A percentile compares a stretch with the other conserved stretches of the same genome.
phyloP scores from a whole-genome alignment of 1,140 invertebrate species.

The Centruroides sculpturatus region DNA sequence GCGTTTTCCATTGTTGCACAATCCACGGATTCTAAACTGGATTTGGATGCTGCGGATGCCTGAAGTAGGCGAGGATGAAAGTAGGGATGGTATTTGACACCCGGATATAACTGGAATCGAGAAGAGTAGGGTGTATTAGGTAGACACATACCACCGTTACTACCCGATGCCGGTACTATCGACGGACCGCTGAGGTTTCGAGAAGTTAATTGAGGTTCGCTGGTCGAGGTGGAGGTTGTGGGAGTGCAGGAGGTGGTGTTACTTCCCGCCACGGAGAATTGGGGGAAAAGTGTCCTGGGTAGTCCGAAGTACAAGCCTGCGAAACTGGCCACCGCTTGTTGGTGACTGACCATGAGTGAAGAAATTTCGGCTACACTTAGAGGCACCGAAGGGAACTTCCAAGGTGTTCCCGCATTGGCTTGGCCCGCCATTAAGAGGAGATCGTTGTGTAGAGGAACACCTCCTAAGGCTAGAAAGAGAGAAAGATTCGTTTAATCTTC shows the following conservation, averaged over 20 bases:
- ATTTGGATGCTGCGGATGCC: background rate
- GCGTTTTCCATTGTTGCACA: too few relatives aligned
- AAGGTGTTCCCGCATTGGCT: slow-evolving; percentile 5
- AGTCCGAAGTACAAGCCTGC: slow-evolving; percentile 10
- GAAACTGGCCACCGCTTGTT: slow-evolving; percentile 1
- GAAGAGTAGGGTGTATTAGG: background rate
- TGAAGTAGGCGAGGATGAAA: slow-evolving; percentile 13
- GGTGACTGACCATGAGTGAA: slow-evolving; percentile 10
- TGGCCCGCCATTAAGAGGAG: slow-evolving; percentile 11
- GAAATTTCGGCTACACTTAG: slow-evolving; percentile 14
- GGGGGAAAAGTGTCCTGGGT: slow-evolving; percentile 5
- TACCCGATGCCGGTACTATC: background rate
- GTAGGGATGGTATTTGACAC: slow-evolving; percentile 12
- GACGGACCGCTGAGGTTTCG: background rate
- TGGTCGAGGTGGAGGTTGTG: background rate
- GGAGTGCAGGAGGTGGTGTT: background rate
- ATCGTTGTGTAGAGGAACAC: slow-evolving; percentile 13
- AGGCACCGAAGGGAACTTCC: slow-evolving; percentile 13
- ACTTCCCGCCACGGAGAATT: slow-evolving; percentile 1
- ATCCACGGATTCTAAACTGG: too few relatives aligned
- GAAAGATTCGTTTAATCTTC: background rate
- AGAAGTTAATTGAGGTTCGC: background rate
- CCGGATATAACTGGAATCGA: background rate
- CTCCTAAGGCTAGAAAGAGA: slow-evolving; percentile 8
- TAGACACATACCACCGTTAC: background rate